These are phyloP conservation scores for Fragum whitleyi DNA, from an alignment of 2,888 invertebrate species.

Conservation along the genomic window DNA sequence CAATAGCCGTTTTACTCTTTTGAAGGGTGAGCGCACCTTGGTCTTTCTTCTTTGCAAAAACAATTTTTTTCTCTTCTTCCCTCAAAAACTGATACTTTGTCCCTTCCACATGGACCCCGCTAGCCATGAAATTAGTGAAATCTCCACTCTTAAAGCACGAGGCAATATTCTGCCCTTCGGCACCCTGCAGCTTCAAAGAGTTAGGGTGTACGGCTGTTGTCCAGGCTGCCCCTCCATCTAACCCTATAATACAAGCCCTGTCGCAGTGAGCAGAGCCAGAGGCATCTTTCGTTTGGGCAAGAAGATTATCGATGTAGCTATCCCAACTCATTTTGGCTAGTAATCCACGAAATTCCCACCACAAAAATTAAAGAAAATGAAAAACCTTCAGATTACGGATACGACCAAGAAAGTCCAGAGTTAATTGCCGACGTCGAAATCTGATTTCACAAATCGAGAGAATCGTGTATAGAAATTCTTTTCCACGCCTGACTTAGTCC, in stretches of 20 bases:
- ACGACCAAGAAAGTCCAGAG: too few species aligned
- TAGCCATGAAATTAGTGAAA: conserved; percentile 57
- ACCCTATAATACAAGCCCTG: conserved; percentile 71
- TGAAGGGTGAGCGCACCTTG: conserved; percentile 68
- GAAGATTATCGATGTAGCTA: conserved; percentile 74
- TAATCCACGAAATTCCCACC: background rate
- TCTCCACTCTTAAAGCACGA: conserved; percentile 65
- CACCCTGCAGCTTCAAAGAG: conserved; percentile 43
- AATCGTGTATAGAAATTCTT: background rate
- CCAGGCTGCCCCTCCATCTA: conserved; percentile 70
- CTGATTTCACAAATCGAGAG: too few species aligned
- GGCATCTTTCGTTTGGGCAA: conserved; percentile 64
- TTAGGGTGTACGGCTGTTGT: conserved; percentile 48
- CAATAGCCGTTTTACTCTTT: conserved; percentile 69
- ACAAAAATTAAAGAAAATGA: background rate
- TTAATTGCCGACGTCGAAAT: too few species aligned
- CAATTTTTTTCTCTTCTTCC: conserved; percentile 67
- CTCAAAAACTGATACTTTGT: conserved; percentile 74
- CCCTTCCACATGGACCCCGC: conserved; percentile 61
- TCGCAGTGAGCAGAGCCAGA: conserved; percentile 61
- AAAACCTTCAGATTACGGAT: too few species aligned
- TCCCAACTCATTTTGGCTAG: conserved; percentile 70
- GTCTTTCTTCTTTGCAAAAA: conserved; percentile 71
- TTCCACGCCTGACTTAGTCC: background rate
- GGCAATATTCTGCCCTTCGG: conserved; percentile 65